These are phyloP conservation scores for Dysmachus trigonus DNA, from an alignment of 2,888 invertebrate species.

Conservation along the genomic window DNA sequence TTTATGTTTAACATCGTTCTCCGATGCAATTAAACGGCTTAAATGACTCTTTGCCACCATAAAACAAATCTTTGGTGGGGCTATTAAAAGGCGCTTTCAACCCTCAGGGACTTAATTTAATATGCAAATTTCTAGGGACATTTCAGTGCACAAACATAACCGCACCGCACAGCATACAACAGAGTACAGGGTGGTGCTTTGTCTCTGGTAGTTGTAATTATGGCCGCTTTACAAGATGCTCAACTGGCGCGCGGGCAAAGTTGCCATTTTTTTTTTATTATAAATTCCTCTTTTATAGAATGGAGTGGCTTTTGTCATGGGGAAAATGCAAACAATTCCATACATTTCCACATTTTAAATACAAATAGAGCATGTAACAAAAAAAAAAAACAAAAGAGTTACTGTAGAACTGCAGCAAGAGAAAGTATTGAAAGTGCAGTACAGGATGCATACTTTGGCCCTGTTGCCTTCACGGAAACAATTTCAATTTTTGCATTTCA, in stretches of 20 bases:
- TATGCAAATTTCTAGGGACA: not conserved
- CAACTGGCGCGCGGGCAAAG: not conserved
- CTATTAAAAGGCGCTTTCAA: not conserved
- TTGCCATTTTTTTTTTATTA: conserved; percentile 19
- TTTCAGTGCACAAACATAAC: not conserved
- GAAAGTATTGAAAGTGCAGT: not conserved
- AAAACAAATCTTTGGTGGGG: not conserved
- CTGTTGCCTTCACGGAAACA: not conserved
- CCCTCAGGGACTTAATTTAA: not conserved
- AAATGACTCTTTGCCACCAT: not conserved
- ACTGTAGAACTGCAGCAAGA: not conserved
- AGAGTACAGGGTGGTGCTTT: not conserved
- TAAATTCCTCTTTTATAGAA: not conserved
- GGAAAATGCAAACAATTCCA: conserved; percentile 16
- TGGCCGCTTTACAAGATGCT: not conserved
- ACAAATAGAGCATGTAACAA: not conserved
- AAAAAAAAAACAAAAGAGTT: too few species aligned
- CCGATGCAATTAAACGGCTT: not conserved
- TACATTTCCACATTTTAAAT: not conserved
- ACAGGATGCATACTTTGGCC: not conserved
- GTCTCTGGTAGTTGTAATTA: not conserved
- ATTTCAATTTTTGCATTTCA: conserved; percentile 29
- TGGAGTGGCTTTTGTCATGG: not conserved
- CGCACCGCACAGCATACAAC: not conserved
- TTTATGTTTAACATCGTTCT: not conserved